A percentile compares a stretch with the other conserved stretches of the same genome.
Evolutionary conservation across 2,888 invertebrate species (phyloP).

Genomic region (Zygogramma bicolorata): DNA sequence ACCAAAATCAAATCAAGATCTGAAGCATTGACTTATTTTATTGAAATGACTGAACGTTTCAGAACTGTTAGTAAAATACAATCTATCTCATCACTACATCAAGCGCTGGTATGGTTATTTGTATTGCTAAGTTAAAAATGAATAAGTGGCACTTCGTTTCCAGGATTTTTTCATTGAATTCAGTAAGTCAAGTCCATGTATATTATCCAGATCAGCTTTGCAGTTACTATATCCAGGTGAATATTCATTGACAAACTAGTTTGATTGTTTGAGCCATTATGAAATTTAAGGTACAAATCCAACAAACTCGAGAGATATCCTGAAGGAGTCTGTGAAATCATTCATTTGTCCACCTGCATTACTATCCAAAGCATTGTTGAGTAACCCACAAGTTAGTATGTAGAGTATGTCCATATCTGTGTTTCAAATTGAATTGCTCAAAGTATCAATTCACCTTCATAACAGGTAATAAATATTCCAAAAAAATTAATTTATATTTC

Average conservation of each 20-base stretch:
- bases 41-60: conserved; percentile 84
- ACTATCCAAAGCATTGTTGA: conserved; percentile 78
- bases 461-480: too few species aligned
- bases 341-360: conserved; percentile 93
- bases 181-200: conserved; percentile 88
- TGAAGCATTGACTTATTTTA: conserved; percentile 85
- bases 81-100: conserved; percentile 82
- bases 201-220: conserved; percentile 90
- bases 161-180: conserved; percentile 95
- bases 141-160: conserved; percentile 51
- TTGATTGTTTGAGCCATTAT: neutral
- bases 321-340: conserved; percentile 85
- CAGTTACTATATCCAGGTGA: conserved; percentile 82
- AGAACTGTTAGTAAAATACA: conserved; percentile 87
- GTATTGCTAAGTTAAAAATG: neutral
- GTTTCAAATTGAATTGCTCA: too few species aligned
- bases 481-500: conserved; percentile 42
- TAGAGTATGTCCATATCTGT: neutral
- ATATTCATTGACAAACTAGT: neutral
- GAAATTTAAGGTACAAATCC: conserved; percentile 68
- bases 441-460: too few species aligned
- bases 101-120: conserved; percentile 75
- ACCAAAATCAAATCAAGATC: conserved; percentile 87
- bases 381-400: conserved; percentile 72
- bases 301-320: conserved; percentile 77